These are phyloP conservation scores for Xyrauchen texanus DNA, from an alignment of 2,113 vertebrate genomes.

Conservation along the genomic window DNA sequence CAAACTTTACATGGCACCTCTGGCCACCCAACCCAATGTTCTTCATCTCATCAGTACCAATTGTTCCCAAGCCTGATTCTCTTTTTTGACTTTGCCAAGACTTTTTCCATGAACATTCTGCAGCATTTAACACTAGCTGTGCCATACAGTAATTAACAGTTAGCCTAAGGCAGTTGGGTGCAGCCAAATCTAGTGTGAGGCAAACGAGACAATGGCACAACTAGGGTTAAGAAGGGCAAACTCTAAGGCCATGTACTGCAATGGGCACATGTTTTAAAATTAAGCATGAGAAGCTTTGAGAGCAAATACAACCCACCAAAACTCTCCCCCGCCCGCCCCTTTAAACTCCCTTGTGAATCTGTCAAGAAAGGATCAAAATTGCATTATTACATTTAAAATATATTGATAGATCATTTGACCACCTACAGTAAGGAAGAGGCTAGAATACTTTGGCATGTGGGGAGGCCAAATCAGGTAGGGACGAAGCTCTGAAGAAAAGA, in stretches of 20 bases:
- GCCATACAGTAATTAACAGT: constrained; percentile 28
- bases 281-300: constrained; percentile 37
- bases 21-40: background rate
- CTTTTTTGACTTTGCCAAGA: constrained; percentile 48
- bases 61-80: constrained; percentile 47
- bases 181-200: too few species aligned
- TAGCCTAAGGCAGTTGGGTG: background rate
- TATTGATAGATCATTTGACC: constrained; percentile 31
- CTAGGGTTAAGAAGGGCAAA: constrained; percentile 50
- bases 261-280: constrained; percentile 28
- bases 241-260: constrained; percentile 35
- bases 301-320: constrained; percentile 25
- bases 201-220: constrained; percentile 38
- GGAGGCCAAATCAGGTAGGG: constrained; percentile 76
- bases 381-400: background rate
- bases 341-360: background rate
- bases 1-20: constrained; percentile 32
- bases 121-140: constrained; percentile 55
- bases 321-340: constrained; percentile 28
- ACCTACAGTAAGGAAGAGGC: constrained; percentile 89
- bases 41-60: constrained; percentile 15
- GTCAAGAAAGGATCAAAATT: background rate
- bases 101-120: constrained; percentile 12
- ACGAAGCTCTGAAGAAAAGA: constrained; percentile 23
- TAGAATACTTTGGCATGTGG: constrained; percentile 86